Base-by-base conservation (phyloP, 2,113 vertebrate species). In the Dipodomys ordii region DNA sequence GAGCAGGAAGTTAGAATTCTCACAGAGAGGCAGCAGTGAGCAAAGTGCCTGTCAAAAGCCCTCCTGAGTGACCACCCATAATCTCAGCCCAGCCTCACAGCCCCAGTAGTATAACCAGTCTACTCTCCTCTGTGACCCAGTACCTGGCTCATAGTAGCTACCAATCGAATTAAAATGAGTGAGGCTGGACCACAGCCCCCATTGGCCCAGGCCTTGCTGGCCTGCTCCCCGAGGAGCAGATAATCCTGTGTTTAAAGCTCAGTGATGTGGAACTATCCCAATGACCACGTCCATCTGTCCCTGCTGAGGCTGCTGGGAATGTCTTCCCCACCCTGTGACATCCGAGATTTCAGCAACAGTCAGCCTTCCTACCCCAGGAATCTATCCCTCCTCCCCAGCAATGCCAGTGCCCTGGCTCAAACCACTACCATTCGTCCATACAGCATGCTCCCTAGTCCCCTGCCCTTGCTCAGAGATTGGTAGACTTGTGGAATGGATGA, bases 231-330 rank as follows among this genome's bases (percentile, higher is more conserved):
- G 87, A 86, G 86, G 68, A 89, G 83, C 92, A 94, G 62, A 83
- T 96, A 90, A 96, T 96, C 96, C 93, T 60, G 76, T 92, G 90
- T 65, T 86, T 92, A 91, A 95, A 95, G 93, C 87, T 96, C 94
- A 94, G 92, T 39, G 78, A 97, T 73, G 93, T 92, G 93, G 93
- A 97, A 96, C 74, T 25, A 60, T 57, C 95, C 95, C 87, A 64
- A 39, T 90, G 96, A 68, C 93, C 95, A 57, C 69, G 44, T 96
- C 97, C 96, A 96, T 96, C 96, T 96, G 97, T 91, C 73, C 89
- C 96, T 62, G 81, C 88, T 6, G 85, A 73, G 94, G 83, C 74
- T 62, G 74, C 53, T 46, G 67, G 79, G 86, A 67, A 25, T 62
- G 60, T 71, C 92, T 74, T 85, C 77, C 74, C 83, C 0, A 10